Evolutionary conservation across 2,113 vertebrate species (phyloP), one percentile per base, ranked within the genome.

Genomic region (Chaetorhynchus papuensis): DNA sequence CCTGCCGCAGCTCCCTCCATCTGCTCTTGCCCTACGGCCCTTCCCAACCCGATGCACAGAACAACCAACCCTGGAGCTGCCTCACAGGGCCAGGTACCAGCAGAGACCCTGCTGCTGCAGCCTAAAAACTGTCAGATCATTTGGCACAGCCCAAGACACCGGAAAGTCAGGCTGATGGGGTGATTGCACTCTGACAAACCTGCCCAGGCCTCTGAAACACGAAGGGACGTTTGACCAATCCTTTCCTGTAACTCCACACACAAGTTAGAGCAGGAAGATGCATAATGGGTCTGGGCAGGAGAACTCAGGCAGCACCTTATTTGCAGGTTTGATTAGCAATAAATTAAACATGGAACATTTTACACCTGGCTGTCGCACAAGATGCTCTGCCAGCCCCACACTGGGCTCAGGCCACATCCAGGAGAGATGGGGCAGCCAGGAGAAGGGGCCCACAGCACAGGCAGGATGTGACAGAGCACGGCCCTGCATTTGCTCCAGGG

Each of bases 381-480:
- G 44, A 24, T 50, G n/a, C 59, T 90, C 9, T 5, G 66, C 16
- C 68, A 88, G 79, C n/a, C 41, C 45, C 4, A 2, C 63, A 44
- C 0, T 0, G 13, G 42, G 56, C 69, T 85, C 52, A 45, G 39
- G 53, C 26, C 61, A 59, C 4, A 4, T 8, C 33, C 59, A 39
- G 59, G 26, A 68, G 52, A 59, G 64, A 44, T 2, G 1, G 17
- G 33, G 50, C 60, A 81, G 78, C 4, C 2, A 2, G 61, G 30
- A 47, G 47, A 37, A 35, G 26, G 52, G 57, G 8, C 33, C 64
- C n/a, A 27, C 2, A 4, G 77, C 44, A 39, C 59, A 54, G 10
- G 17, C 8, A 17, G 30, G 28, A 50, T 3, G 1, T 0, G 3
- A 63, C 35, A 23, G 33, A 72, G 54, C 39, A 35, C 0, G 0